A percentile compares a stretch with the other conserved stretches of the same genome.
Conservation (phyloP, 1,140 invertebrate genomes). For the Ceratosolen fusciceps region DNA sequence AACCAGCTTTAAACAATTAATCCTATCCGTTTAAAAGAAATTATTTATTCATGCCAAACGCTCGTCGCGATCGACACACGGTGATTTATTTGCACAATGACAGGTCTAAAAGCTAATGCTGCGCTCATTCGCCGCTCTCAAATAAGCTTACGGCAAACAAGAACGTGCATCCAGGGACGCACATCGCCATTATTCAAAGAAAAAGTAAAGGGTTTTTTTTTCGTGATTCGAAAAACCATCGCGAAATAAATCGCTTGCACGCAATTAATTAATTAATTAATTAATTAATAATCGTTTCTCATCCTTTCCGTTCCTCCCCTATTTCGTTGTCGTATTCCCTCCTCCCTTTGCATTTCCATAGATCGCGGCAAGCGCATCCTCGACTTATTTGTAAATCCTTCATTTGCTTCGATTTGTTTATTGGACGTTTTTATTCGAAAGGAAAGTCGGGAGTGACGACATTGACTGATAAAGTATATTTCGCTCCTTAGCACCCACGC, state of each 20-base stretch:
- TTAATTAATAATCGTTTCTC: too few relatives aligned
- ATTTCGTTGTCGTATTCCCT: too few relatives aligned
- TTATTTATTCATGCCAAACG: neutral
- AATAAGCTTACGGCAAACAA: too few relatives aligned
- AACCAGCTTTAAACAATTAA: neutral
- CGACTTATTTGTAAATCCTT: slow-evolving; percentile 1
- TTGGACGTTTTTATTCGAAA: neutral
- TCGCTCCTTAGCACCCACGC: too few relatives aligned
- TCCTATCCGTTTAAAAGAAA: neutral
- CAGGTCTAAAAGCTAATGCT: neutral
- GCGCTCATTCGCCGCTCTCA: too few relatives aligned
- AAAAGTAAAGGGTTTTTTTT: too few relatives aligned
- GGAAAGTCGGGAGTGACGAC: neutral
- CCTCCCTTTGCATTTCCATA: neutral
- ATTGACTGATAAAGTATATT: neutral
- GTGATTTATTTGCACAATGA: neutral
- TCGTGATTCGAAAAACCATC: too few relatives aligned
- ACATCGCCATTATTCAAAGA: too few relatives aligned
- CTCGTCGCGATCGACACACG: neutral
- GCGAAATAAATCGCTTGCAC: too few relatives aligned
- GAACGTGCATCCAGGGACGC: too few relatives aligned
- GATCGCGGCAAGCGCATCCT: neutral
- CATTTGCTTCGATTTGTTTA: neutral
- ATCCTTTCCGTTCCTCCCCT: neutral
- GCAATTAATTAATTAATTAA: too few relatives aligned